phyloP scores from a whole-genome alignment of 2,113 vertebrate species.

The Brevimyrus niger region DNA sequence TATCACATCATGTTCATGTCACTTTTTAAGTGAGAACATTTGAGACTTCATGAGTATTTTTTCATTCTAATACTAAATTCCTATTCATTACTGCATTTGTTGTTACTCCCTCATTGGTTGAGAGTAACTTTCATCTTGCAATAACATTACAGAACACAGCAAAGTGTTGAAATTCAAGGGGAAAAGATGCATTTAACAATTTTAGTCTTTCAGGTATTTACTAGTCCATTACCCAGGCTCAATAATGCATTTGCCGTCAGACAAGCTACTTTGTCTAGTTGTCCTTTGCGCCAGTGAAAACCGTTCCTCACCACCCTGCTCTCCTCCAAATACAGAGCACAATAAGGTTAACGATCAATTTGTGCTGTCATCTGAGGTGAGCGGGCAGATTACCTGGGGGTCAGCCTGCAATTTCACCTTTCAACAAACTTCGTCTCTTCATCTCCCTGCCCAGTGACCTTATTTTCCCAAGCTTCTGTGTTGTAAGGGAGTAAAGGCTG shows the following conservation, averaged over 20 bases:
- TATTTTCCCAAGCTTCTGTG: constrained; percentile 22
- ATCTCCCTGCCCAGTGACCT: constrained; percentile 40
- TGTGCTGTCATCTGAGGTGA: background rate
- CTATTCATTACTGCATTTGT: background rate
- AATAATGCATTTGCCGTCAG: background rate
- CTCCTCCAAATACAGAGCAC: background rate
- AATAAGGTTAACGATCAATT: background rate
- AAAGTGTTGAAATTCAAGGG: background rate
- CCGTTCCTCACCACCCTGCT: background rate
- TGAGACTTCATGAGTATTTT: background rate
- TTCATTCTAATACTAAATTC: background rate
- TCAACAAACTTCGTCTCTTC: constrained; percentile 22
- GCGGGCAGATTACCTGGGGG: constrained; percentile 6
- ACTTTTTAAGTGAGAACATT: background rate
- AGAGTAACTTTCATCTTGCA: background rate
- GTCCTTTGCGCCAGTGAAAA: background rate
- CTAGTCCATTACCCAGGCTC: background rate
- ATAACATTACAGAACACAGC: background rate
- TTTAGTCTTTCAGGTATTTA: background rate
- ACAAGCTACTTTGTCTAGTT: background rate
- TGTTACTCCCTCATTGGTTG: background rate
- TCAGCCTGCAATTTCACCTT: background rate
- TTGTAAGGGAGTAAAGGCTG: background rate
- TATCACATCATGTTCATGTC: no score
- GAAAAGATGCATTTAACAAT: background rate